These are phyloP conservation scores for Lacerta viridis DNA, from an alignment of 2,797 vertebrate species.

Conservation along the genomic window DNA sequence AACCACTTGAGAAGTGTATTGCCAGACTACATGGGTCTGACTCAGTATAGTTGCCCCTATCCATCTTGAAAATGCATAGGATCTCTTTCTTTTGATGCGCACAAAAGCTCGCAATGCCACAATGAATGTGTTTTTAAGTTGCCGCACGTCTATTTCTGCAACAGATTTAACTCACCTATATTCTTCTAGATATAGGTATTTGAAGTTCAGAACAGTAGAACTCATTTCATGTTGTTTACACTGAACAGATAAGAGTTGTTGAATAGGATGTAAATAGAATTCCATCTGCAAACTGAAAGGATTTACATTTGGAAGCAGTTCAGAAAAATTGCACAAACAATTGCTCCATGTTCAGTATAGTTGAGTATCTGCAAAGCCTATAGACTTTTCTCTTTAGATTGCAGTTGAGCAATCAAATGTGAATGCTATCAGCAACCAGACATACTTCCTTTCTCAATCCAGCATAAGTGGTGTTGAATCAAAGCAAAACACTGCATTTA, in stretches of 20 bases:
- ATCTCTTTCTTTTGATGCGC: not conserved
- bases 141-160: not conserved
- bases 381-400: conserved; percentile 6
- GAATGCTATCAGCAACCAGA: not conserved
- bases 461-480: not conserved
- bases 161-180: not conserved
- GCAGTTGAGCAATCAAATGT: not conserved
- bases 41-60: not conserved
- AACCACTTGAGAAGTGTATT: no score
- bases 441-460: not conserved
- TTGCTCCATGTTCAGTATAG: conserved; percentile 43
- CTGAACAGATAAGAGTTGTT: conserved; percentile 45
- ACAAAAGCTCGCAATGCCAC: not conserved
- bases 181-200: not conserved
- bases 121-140: not conserved
- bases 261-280: conserved; percentile 53
- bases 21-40: not conserved
- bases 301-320: conserved; percentile 29
- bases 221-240: conserved; percentile 52
- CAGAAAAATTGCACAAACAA: conserved; percentile 49
- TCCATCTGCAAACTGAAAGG: conserved; percentile 44
- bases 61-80: not conserved
- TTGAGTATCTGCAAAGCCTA: conserved; percentile 35
- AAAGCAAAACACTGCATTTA: conserved; percentile 2
- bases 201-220: conserved; percentile 48